phyloP scores from a whole-genome alignment of 2,888 invertebrate genomes.

The Hipparchia sbordonii region DNA sequence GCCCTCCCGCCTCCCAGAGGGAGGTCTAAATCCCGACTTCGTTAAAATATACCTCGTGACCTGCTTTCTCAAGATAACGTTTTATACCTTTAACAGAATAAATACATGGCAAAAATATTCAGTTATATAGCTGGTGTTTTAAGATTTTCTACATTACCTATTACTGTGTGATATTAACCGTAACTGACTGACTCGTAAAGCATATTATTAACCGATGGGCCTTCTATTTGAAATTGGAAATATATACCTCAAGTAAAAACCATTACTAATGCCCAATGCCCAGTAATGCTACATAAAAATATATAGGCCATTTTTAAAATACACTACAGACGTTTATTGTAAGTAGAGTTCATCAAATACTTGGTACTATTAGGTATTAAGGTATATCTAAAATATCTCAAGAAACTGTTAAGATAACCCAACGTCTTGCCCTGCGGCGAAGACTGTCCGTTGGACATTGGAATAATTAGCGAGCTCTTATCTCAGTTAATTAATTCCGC shows the following conservation, averaged over 20 bases:
- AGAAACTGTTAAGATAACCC: constrained; percentile 23
- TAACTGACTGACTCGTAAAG: no score
- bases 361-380: not conserved
- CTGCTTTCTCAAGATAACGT: constrained; percentile 39
- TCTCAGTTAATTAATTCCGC: constrained; percentile 71
- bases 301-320: no score
- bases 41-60: constrained; percentile 41
- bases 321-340: no score
- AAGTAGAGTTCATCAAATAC: no score
- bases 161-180: no score
- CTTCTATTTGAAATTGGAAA: no score
- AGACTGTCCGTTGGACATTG: constrained; percentile 36
- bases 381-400: not conserved
- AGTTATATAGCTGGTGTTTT: no score
- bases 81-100: constrained; percentile 30
- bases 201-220: no score
- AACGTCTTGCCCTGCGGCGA: constrained; percentile 20
- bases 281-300: no score
- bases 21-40: constrained; percentile 36
- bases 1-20: constrained; percentile 31
- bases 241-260: no score
- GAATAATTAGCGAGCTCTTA: constrained; percentile 71
- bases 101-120: constrained; percentile 21
- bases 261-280: no score
- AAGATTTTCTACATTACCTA: no score